Base-by-base conservation (phyloP, 92 coral and sea anemone species). In the Palythoa grandis region DNA sequence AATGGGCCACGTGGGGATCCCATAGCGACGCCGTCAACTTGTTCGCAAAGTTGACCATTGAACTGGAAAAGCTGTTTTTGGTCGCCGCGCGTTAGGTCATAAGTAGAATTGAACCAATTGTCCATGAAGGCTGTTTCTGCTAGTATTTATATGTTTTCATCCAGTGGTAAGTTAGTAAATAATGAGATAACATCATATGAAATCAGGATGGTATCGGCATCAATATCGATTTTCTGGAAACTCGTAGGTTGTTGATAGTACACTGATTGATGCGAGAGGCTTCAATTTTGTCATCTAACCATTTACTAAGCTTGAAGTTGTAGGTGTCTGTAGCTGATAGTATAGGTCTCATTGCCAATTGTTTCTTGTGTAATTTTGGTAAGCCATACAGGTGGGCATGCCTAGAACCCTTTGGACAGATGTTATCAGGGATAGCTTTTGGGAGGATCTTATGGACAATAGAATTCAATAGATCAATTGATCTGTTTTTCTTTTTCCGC, bases 361-460 rank as follows among this genome's bases (percentile, higher is more conserved):
- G 58, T 53, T 53, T 53, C 15, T 53, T 53, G 15, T 53, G 58
- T 53, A 53, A 14, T 53, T 53, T 53, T 5, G 58, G 58, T 53
- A 53, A 53, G 11, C 58, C 58, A 4, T 53, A 53, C 58, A 53
- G 58, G 15, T 53, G 58, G 58, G 9, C 58, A 53, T 1, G 58
- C 58, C 58, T 53, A 53, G 3, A 53, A 53, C 58, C 58, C 15
- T 53, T 53, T 53, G 58, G 58, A 53, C 58, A 53, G 58, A 53
- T 53, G 65, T 57, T 57, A 57, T 57, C 65, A 11, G 65, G 19
- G 17, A 57, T 57, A 57, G 65, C 65, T 57, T 57, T 57, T 57
- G 65, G 72, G 72, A 68, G 40, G 72, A 68, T 68, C 40, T 68
- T 68, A 68, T 68, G 72, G 40, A 68, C 72, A 20, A 67, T 67